phyloP scores from a whole-genome alignment of 2,888 invertebrate genomes.

The Cerceris ruficornis region DNA sequence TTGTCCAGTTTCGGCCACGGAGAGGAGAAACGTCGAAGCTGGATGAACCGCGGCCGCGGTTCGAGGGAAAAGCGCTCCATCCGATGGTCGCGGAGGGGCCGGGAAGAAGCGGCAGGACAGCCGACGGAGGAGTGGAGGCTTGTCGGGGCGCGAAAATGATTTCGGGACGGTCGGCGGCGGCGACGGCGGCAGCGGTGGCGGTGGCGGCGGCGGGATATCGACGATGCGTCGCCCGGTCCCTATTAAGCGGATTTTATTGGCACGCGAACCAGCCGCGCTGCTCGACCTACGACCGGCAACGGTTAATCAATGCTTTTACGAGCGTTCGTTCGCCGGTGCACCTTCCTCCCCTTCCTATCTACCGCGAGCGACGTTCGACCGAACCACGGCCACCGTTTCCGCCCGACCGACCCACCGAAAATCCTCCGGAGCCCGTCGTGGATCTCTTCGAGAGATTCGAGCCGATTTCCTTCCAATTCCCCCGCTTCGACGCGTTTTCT shows the following conservation, averaged over 20 bases:
- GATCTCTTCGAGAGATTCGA: too few relatives aligned
- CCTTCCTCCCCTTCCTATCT: conserved; percentile 56
- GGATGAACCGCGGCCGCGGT: background rate
- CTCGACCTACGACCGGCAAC: conserved; percentile 76
- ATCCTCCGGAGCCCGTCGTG: conserved; percentile 9
- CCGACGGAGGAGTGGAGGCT: too few relatives aligned
- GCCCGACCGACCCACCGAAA: conserved; percentile 39
- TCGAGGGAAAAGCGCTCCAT: background rate
- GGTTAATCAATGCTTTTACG: conserved; percentile 80
- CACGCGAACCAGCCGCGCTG: conserved; percentile 63
- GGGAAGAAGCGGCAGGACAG: too few relatives aligned
- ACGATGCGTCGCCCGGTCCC: conserved; percentile 59
- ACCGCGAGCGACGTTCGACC: conserved; percentile 13
- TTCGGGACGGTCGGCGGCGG: conserved; percentile 22
- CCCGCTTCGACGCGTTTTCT: too few relatives aligned
- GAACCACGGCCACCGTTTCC: conserved; percentile 25
- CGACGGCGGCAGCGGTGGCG: conserved; percentile 45
- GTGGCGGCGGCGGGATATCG: conserved; percentile 62
- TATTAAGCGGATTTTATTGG: conserved; percentile 75
- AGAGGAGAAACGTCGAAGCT: background rate
- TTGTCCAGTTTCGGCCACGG: background rate
- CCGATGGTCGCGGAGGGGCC: background rate
- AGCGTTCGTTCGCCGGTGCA: conserved; percentile 70
- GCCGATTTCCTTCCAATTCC: too few relatives aligned
- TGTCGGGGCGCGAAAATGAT: conserved; percentile 46